Base-by-base conservation (phyloP, 53 echinoderm and acorn worm genomes). In the Paelopatides confundens region DNA sequence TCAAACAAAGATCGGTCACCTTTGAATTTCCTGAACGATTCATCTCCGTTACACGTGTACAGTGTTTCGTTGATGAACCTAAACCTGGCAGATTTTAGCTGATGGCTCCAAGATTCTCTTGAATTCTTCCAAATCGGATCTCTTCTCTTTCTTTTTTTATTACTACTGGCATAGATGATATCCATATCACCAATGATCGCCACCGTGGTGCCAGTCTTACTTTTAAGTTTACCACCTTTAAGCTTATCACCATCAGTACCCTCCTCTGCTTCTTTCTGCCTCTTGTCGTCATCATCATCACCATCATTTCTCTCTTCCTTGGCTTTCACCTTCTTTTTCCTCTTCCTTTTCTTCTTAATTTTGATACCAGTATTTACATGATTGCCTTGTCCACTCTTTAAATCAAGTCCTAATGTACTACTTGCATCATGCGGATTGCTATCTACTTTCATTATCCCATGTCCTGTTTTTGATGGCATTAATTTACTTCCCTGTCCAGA, bases 41-140 rank as follows among this genome's bases (percentile, higher is more conserved):
- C 84, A 1, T 84, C 85, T 2, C 97, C 95, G 15, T 86, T 93
- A 50, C 81, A 82, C 81, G 86, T 90, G 90, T 97, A 97, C 46
- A 97, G 67, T 46, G 92, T 86, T 66, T 97, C 97, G 68, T 97
- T 97, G 48, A 97, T 76, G 81, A 89, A 97, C 21, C 97, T 89
- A 62, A 97, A 97, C 53, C 93, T 90, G 10, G 95, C 93, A 2
- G 90, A 87, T 69, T 90, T 90, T 11, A 97, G 82, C 81, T 93
- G 93, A 0, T 90, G 71, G 34, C 93, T 92, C 92, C 95, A 92
- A 58, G 89, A 65, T 10, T 76, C 63, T 83, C 82, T 90, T 37
- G 88, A 86, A 29, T 76, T 85, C 43, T 65, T 54, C 30, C 51
- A 53, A 23, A 35, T 23, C 3, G 2, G 12, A 18, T 76, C 43